phyloP scores from a whole-genome alignment of 2,797 vertebrate species.

The Vireo griseus region DNA sequence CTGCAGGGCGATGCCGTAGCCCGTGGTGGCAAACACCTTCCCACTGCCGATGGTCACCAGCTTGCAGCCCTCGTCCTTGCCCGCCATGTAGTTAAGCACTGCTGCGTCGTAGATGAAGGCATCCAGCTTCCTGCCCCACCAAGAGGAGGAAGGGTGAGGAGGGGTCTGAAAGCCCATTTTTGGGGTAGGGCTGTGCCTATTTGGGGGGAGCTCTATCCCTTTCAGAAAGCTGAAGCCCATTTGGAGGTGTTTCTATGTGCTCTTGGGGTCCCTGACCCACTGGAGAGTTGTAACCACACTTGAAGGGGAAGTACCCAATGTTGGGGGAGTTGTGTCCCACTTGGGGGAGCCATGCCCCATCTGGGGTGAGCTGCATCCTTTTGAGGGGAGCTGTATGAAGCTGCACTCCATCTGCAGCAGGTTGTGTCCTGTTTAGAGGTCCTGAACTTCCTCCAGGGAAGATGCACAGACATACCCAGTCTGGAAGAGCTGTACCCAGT shows the following conservation, averaged over 20 bases:
- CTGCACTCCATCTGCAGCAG: background rate
- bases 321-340: background rate
- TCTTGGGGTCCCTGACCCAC: background rate
- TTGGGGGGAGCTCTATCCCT: background rate
- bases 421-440: background rate
- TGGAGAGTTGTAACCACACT: background rate
- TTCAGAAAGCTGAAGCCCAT: background rate
- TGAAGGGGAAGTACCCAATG: background rate
- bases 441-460: background rate
- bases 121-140: conserved; percentile 87
- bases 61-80: conserved; percentile 97
- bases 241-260: background rate
- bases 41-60: conserved; percentile 97
- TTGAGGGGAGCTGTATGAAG: background rate
- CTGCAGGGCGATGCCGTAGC: conserved; percentile 95
- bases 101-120: conserved; percentile 97
- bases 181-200: background rate
- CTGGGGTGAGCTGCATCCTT: background rate
- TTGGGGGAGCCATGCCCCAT: background rate
- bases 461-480: background rate
- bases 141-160: background rate
- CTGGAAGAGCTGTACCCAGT: background rate
- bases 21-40: conserved; percentile 97
- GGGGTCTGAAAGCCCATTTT: rapidly evolving
- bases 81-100: conserved; percentile 98